phyloP scores from a whole-genome alignment of 2,797 vertebrate species.

The Typhlichthys subterraneus region DNA sequence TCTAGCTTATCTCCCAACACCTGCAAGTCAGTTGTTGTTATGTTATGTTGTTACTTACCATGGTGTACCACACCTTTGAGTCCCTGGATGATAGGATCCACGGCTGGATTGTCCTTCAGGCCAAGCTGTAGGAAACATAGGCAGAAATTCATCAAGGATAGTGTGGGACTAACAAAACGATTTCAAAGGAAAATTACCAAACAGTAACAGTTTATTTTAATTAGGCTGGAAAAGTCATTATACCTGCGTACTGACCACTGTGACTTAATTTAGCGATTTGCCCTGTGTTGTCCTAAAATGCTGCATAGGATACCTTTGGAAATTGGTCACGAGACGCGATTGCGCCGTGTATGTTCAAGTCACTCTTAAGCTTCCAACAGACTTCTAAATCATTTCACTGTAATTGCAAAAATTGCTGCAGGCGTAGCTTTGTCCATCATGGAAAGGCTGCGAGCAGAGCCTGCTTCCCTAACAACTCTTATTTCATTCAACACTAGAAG shows the following conservation, averaged over 20 bases:
- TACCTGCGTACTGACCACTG: no score
- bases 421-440: neutral
- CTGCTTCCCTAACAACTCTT: neutral
- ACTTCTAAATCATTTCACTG: no score
- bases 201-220: neutral
- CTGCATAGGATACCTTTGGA: no score
- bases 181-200: neutral
- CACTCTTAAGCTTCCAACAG: no score
- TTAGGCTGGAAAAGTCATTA: no score
- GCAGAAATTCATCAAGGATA: constrained; percentile 55
- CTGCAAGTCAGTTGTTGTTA: neutral
- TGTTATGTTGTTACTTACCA: constrained; percentile 80
- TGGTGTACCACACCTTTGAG: constrained; percentile 98
- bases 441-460: neutral
- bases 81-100: constrained; percentile 97
- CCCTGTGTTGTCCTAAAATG: no score
- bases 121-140: constrained; percentile 82
- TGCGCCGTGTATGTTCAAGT: no score
- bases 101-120: constrained; percentile 92
- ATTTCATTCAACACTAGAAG: no score
- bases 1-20: neutral
- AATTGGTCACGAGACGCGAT: no score
- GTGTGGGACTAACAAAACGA: constrained; percentile 13
- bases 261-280: no score
- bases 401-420: no score